Conservation (phyloP, 2,888 invertebrate genomes). For the Formica aserva region DNA sequence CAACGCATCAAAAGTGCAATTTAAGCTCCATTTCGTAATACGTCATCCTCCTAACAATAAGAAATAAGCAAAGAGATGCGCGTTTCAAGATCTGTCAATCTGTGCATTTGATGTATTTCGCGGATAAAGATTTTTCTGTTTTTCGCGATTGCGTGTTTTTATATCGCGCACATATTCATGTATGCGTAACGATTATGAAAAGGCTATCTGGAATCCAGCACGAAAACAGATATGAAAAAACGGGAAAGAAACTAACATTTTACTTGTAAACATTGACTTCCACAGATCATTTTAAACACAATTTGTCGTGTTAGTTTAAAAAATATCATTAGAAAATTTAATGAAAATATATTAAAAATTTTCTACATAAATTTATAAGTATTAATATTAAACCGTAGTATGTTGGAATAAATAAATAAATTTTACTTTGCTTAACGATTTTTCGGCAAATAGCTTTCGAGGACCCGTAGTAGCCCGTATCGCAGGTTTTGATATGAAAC, state of each 20-base stretch:
- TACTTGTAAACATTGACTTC: background rate
- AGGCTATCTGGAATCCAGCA: no score
- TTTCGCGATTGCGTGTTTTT: background rate
- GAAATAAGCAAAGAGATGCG: background rate
- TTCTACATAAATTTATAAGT: background rate
- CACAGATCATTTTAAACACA: background rate
- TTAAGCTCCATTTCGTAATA: conserved; percentile 22
- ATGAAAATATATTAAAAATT: background rate
- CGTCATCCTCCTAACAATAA: conserved; percentile 14
- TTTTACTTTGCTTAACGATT: conserved; percentile 90
- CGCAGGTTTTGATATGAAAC: conserved; percentile 82
- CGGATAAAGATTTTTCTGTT: background rate
- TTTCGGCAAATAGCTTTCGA: conserved; percentile 90
- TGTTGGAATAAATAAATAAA: background rate
- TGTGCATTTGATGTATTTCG: background rate
- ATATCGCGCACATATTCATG: background rate
- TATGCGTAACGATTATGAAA: background rate
- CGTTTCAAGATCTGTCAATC: background rate
- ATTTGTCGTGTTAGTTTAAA: background rate
- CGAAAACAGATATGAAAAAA: background rate
- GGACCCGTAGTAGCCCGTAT: conserved; percentile 70
- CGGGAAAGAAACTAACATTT: background rate
- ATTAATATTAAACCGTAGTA: background rate
- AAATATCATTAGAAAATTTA: background rate
- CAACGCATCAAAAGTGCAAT: conserved; percentile 35